Percentiles rank a stretch among this genome's conserved stretches.
phyloP scores from a whole-genome alignment of 2,113 vertebrate species.

The Nothoprocta pentlandii region DNA sequence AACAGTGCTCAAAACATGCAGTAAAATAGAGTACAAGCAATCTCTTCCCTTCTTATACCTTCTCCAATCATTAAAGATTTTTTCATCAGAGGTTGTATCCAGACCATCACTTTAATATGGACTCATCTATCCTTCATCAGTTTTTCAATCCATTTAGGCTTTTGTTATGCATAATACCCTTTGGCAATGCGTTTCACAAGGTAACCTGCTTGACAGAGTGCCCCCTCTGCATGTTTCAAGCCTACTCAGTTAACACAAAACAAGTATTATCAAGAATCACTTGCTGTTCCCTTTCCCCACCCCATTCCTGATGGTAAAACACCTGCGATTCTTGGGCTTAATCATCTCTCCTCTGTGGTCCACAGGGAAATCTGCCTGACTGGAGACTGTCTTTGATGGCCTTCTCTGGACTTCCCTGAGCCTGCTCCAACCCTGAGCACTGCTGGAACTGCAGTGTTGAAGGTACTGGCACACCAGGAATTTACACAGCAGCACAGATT shows the following conservation, averaged over 20 bases:
- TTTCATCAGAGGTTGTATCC: constrained; percentile 29
- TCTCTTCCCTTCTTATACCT: not conserved
- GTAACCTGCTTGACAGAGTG: constrained; percentile 27
- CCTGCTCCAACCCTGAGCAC: not conserved
- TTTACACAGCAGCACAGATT: not conserved
- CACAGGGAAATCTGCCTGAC: not conserved
- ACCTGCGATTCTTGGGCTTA: not conserved
- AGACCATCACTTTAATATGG: constrained; percentile 58
- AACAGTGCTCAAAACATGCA: not conserved
- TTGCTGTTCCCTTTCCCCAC: constrained; percentile 1
- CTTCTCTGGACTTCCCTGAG: not conserved
- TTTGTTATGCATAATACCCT: constrained; percentile 54
- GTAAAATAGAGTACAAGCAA: not conserved
- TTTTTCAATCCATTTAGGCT: constrained; percentile 66
- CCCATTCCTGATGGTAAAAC: not conserved
- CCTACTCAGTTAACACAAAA: constrained; percentile 3
- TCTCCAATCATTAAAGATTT: constrained; percentile 37
- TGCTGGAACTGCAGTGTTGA: not conserved
- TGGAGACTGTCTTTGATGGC: not conserved
- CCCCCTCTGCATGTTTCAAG: constrained; percentile 20
- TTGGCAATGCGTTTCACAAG: constrained; percentile 15
- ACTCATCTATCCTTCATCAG: constrained; percentile 46
- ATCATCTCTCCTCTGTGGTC: not conserved
- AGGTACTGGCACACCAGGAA: not conserved
- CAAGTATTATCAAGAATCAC: not conserved